Conservation (phyloP, 2,888 invertebrate genomes). For the Acleris holmiana region DNA sequence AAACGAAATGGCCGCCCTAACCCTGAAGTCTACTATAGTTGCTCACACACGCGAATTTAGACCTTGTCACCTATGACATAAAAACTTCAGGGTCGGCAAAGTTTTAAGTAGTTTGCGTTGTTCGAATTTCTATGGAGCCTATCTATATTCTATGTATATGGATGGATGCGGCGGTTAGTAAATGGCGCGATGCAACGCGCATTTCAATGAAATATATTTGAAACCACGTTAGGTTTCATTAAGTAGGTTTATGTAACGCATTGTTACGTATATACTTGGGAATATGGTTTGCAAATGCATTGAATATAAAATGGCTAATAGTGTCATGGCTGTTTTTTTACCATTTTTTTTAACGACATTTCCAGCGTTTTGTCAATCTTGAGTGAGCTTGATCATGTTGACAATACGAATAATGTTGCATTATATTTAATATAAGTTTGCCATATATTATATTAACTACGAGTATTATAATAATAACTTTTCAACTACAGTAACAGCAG, state of each 20-base stretch:
- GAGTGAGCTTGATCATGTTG: conserved; percentile 9
- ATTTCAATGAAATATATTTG: conserved; percentile 43
- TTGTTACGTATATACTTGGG: conserved; percentile 44
- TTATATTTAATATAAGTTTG: not conserved
- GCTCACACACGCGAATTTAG: conserved; percentile 4
- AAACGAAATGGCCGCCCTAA: conserved; percentile 30
- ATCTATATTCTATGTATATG: conserved; percentile 25
- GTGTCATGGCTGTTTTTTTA: conserved; percentile 31
- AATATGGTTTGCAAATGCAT: conserved; percentile 28
- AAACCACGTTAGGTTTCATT: conserved; percentile 37
- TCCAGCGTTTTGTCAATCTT: not conserved
- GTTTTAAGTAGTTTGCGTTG: conserved; percentile 7
- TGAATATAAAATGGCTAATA: conserved; percentile 30
- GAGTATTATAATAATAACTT: no score
- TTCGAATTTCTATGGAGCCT: conserved; percentile 22
- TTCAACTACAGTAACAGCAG: no score
- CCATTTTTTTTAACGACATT: not conserved
- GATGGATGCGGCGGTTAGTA: conserved; percentile 31
- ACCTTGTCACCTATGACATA: not conserved
- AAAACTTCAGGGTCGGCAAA: not conserved
- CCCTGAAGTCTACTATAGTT: conserved; percentile 2
- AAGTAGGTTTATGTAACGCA: conserved; percentile 53
- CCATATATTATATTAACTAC: no score
- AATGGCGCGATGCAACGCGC: conserved; percentile 39
- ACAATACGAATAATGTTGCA: not conserved